Evolutionary conservation across 2,888 invertebrate species (phyloP).

Genomic region (Acrobeloides nanus): DNA sequence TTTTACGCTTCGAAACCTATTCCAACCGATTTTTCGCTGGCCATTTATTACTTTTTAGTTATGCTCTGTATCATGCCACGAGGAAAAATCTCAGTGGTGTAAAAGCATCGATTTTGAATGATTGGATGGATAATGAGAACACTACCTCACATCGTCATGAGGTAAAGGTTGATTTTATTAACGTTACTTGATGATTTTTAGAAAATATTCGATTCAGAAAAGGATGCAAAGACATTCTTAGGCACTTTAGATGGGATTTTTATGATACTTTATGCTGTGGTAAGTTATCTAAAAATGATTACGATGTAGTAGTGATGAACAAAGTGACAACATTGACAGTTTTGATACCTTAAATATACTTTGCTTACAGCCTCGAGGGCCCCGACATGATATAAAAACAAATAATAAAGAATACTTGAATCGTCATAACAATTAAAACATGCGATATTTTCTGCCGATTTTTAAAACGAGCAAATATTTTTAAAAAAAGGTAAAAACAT

Average conservation of each 20-base stretch:
- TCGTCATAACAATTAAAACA: no score
- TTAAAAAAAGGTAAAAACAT: no score
- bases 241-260: constrained; percentile 51
- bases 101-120: constrained; percentile 43
- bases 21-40: background rate
- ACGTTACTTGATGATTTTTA: constrained; percentile 16
- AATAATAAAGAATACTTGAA: no score
- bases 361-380: no score
- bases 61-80: constrained; percentile 49
- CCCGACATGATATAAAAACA: no score
- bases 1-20: background rate
- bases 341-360: no score
- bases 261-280: constrained; percentile 49
- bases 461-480: no score
- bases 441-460: no score
- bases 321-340: no score
- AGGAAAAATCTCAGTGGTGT: constrained; percentile 49
- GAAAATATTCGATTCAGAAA: constrained; percentile 36
- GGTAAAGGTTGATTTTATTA: constrained; percentile 9
- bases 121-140: constrained; percentile 40
- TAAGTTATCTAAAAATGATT: no score
- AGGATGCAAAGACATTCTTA: constrained; percentile 46
- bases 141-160: no score
- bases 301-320: no score
- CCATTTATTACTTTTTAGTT: constrained; percentile 12